Conservation (phyloP, 64 coral and sea anemone genomes). For the Montipora capricornis region DNA sequence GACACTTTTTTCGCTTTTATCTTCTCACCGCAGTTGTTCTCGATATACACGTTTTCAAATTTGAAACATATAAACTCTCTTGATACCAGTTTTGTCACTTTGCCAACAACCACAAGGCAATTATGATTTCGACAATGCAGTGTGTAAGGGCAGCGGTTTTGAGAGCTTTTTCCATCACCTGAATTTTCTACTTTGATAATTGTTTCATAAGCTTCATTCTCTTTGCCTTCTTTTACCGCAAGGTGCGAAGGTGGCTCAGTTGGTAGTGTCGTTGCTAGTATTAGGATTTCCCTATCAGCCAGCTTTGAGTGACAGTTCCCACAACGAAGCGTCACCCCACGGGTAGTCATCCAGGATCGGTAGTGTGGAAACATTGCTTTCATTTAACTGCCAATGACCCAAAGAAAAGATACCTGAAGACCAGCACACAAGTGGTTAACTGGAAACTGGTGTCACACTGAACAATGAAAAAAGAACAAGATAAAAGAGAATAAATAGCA, state of each 20-base stretch:
- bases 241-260: constrained; percentile 61
- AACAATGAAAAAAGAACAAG: no score
- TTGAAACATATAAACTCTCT: constrained; percentile 71
- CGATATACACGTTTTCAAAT: constrained; percentile 63
- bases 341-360: neutral
- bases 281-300: constrained; percentile 53
- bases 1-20: constrained; percentile 71
- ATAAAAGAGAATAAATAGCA: no score
- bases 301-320: constrained; percentile 24
- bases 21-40: neutral
- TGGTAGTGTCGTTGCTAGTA: constrained; percentile 15
- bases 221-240: constrained; percentile 33
- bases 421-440: no score
- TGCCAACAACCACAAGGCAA: constrained; percentile 43
- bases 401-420: neutral
- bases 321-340: neutral
- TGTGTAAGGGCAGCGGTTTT: constrained; percentile 49
- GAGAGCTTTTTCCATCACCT: constrained; percentile 34
- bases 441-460: no score
- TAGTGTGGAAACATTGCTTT: neutral
- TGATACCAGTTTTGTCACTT: constrained; percentile 30
- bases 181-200: constrained; percentile 53
- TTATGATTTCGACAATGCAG: constrained; percentile 35
- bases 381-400: no score
- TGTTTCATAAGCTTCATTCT: constrained; percentile 12